A percentile compares a stretch with the other conserved stretches of the same genome.
Evolutionary conservation across 2,888 invertebrate species (phyloP).

Genomic region (Tineola bisselliella): DNA sequence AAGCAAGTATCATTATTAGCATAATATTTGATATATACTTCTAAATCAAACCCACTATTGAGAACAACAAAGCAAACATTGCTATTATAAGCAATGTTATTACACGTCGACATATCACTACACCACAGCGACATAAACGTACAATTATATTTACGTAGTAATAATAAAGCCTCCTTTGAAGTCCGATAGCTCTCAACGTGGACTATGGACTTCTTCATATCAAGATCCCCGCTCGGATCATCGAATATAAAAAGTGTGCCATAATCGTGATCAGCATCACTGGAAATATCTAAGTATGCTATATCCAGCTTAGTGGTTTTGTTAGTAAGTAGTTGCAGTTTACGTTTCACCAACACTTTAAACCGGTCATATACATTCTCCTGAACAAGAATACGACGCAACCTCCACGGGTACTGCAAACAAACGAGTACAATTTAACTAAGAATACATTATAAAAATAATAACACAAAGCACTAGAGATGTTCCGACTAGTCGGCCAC

Average conservation of each 20-base stretch:
- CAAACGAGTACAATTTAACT: too few relatives aligned
- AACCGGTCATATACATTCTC: slow-evolving; percentile 33
- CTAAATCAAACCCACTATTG: slow-evolving; percentile 30
- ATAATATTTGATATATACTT: too few relatives aligned
- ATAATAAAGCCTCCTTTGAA: slow-evolving; percentile 31
- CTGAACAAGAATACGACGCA: slow-evolving; percentile 33
- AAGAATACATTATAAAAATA: too few relatives aligned
- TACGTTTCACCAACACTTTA: slow-evolving; percentile 22
- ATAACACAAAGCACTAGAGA: too few relatives aligned
- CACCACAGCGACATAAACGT: slow-evolving; percentile 36
- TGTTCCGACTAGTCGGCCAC: too few relatives aligned
- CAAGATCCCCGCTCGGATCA: neutral
- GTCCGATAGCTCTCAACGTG: slow-evolving; percentile 39
- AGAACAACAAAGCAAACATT: slow-evolving; percentile 30
- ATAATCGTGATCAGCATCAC: too few relatives aligned
- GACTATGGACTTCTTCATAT: slow-evolving; percentile 11
- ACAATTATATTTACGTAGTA: slow-evolving; percentile 22
- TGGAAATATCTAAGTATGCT: too few relatives aligned
- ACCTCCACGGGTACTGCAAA: slow-evolving; percentile 33
- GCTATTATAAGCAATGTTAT: slow-evolving; percentile 30
- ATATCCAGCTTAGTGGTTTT: too few relatives aligned
- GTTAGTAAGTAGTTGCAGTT: slow-evolving; percentile 1
- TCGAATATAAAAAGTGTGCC: too few relatives aligned
- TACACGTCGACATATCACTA: slow-evolving; percentile 29
- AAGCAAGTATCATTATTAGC: too few relatives aligned